Conservation (phyloP, 2,797 vertebrate genomes). For the Scomberomorus guttatus region DNA sequence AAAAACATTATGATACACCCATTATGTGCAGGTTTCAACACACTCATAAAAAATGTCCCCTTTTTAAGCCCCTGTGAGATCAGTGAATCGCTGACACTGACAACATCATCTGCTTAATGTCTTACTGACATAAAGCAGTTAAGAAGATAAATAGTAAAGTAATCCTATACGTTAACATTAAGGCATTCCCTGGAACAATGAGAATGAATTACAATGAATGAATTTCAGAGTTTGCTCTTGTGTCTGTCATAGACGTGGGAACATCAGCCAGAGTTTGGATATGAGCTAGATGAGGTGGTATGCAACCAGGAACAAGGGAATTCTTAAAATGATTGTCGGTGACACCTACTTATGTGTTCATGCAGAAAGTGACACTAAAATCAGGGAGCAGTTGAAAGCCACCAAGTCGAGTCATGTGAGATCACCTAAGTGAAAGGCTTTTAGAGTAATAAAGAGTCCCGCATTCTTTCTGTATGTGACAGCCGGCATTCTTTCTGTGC, state of each 20-base stretch:
- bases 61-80: neutral
- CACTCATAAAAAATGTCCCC: neutral
- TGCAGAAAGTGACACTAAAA: constrained; percentile 6
- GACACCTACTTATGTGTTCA: neutral
- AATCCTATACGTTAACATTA: constrained; percentile 23
- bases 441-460: constrained; percentile 16
- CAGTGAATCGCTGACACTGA: constrained; percentile 13
- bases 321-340: constrained; percentile 22
- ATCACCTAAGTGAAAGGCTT: neutral
- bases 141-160: neutral
- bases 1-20: neutral
- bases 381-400: constrained; percentile 23
- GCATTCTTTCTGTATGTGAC: constrained; percentile 13
- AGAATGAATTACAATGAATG: too few relatives aligned
- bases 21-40: neutral
- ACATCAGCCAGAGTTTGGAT: neutral
- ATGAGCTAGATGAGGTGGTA: neutral
- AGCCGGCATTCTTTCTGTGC: neutral
- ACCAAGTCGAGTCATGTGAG: constrained; percentile 43
- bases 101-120: neutral
- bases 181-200: constrained; percentile 36
- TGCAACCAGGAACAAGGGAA: neutral
- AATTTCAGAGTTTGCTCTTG: neutral
- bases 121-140: neutral
- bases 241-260: constrained; percentile 13